Evolutionary conservation across 2,888 invertebrate genomes (phyloP), one percentile per base, ranked within the genome.

Genomic region (Blomia tropicalis): DNA sequence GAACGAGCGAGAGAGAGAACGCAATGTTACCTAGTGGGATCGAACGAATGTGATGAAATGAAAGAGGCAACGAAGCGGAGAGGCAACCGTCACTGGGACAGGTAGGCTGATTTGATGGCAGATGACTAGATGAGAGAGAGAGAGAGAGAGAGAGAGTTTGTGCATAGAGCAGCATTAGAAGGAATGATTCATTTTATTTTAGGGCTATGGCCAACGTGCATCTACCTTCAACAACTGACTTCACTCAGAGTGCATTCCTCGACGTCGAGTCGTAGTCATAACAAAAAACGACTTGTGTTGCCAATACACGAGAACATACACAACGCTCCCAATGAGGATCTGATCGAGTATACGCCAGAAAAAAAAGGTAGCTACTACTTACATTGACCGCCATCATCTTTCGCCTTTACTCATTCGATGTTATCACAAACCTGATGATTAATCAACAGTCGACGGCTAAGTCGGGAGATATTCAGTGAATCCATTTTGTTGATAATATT

Each of bases 1-100:
- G 51, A 7, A 47, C 51, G 7, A 19, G 51, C 22, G 51, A 47
- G 51, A 11, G 5, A 19, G 14, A 47, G 51, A 47, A 27, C 51
- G 51, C 51, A 7, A 47, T 11, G 51, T 47, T 47, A 27, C 51
- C 51, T 47, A 22, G 51, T 11, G 14, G n/a, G n/a, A n/a, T n/a
- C n/a, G n/a, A n/a, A n/a, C n/a, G n/a, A n/a, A n/a, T n/a, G n/a
- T n/a, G n/a, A n/a, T n/a, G n/a, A n/a, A n/a, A 17, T 36, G 36
- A 7, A 17, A 11, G 36, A 36, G 36, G 36, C 36, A 36, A 17
- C 17, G 36, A 36, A 7, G n/a, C n/a, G n/a, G n/a, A n/a, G n/a
- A n/a, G 5, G 51, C 51, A 47, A 47, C 51, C 51, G 51, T 47
- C 51, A 47, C 51, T 47, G 51, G 51, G 51, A 47, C 27, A 47